Conservation (phyloP, 2,113 vertebrate species). For the Dendrocopos noguchii region DNA sequence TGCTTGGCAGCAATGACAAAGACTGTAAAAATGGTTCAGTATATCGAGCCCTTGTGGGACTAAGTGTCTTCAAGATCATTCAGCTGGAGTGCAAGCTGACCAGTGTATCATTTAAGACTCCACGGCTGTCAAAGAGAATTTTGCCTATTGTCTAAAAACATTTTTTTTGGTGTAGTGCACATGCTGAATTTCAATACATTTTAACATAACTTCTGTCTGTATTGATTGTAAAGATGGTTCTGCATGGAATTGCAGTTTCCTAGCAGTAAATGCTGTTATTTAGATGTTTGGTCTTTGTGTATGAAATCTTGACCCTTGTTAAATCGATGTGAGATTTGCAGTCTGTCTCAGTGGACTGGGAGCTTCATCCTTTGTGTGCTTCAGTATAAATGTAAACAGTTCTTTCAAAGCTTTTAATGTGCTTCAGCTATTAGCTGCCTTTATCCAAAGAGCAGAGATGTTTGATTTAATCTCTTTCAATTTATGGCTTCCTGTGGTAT, state of each 20-base stretch:
- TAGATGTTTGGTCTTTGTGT: neutral
- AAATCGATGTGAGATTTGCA: neutral
- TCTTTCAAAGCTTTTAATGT: slow-evolving; percentile 20
- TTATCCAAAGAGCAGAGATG: neutral
- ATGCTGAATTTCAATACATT: neutral
- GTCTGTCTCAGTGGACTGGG: neutral
- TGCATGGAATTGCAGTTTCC: neutral
- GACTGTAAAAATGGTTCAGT: neutral
- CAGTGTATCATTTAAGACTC: neutral
- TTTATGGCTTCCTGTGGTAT: neutral
- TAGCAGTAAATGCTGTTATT: slow-evolving; percentile 1
- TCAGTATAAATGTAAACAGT: neutral
- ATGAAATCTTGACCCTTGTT: neutral
- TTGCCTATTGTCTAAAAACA: neutral
- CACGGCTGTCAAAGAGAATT: neutral
- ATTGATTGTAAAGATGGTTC: neutral
- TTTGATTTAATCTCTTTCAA: neutral
- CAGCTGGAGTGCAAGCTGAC: neutral
- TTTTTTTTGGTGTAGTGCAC: neutral
- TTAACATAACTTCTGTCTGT: neutral
- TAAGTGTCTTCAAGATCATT: neutral
- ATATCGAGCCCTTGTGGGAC: neutral
- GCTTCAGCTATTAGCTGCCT: neutral
- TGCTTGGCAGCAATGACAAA: neutral
- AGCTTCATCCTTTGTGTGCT: neutral